Evolutionary conservation across 2,888 invertebrate species (phyloP), one percentile per base, ranked within the genome.

Genomic region (Eretmocerus hayati): DNA sequence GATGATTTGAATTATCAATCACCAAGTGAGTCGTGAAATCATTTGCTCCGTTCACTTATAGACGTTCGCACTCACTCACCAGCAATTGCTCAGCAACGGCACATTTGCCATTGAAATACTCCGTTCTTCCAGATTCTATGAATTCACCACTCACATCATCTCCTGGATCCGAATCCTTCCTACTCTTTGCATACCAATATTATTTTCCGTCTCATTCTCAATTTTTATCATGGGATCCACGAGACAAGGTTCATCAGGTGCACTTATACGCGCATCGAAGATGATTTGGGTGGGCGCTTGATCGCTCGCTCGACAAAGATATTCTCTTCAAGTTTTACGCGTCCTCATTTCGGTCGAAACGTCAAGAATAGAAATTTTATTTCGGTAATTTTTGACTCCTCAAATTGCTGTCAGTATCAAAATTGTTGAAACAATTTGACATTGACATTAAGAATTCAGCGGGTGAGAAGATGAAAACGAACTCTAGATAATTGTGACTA

Each of bases 281-380:
- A 58, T 55, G 53, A 54, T 42, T 43, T 59, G 57, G 56, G 58
- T 60, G 57, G 58, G 59, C 60, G 56, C 62, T 61, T 59, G 61
- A 65, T 68, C 68, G 69, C 60, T 59, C 69, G 67, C 63, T 66
- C 68, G 69, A 69, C 69, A 69, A 68, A 61, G 51, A 56, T 57
- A 42, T 43, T 26, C 11, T 26, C n/a, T n/a, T n/a, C n/a, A n/a
- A n/a, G n/a, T n/a, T n/a, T n/a, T n/a, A n/a, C n/a, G n/a, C n/a
- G n/a, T n/a, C n/a, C n/a, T n/a, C n/a, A n/a, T n/a, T n/a, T n/a
- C n/a, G n/a, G n/a, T n/a, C n/a, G n/a, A n/a, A n/a, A n/a, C n/a
- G n/a, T n/a, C n/a, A n/a, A n/a, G n/a, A n/a, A n/a, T n/a, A n/a
- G n/a, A n/a, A n/a, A n/a, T n/a, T n/a, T n/a, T n/a, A n/a, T n/a